Evolutionary conservation across 2,113 vertebrate species (phyloP).

Genomic region (Glaucidium brasilianum): DNA sequence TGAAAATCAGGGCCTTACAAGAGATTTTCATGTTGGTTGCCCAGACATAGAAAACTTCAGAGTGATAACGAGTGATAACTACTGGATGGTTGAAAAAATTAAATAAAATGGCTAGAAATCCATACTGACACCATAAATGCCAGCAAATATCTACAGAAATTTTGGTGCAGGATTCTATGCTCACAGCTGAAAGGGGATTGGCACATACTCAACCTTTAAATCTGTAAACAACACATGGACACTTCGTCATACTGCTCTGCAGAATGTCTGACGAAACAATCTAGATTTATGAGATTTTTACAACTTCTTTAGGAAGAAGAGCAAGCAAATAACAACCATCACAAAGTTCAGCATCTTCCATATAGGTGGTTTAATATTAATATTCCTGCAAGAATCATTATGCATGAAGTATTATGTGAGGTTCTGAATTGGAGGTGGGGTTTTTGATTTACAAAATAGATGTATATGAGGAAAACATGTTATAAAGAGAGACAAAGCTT

Average conservation of each 20-base stretch:
- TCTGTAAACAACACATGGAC: neutral
- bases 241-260: neutral
- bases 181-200: neutral
- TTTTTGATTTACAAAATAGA: neutral
- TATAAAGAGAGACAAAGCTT: neutral
- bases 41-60: neutral
- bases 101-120: constrained; percentile 1
- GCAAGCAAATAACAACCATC: neutral
- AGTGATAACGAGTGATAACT: neutral
- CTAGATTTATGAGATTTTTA: neutral
- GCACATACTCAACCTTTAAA: neutral
- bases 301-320: neutral
- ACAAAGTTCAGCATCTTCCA: neutral
- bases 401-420: neutral
- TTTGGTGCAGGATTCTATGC: neutral
- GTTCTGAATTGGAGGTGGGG: neutral
- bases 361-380: neutral
- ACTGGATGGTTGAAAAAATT: neutral
- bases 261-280: neutral
- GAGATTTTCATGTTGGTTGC: neutral
- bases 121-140: constrained; percentile 41
- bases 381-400: neutral
- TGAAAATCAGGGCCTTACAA: neutral
- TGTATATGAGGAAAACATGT: neutral
- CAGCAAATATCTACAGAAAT: constrained; percentile 20